These are phyloP conservation scores for Gila robusta DNA, from an alignment of 2,797 vertebrate species.

Conservation along the genomic window DNA sequence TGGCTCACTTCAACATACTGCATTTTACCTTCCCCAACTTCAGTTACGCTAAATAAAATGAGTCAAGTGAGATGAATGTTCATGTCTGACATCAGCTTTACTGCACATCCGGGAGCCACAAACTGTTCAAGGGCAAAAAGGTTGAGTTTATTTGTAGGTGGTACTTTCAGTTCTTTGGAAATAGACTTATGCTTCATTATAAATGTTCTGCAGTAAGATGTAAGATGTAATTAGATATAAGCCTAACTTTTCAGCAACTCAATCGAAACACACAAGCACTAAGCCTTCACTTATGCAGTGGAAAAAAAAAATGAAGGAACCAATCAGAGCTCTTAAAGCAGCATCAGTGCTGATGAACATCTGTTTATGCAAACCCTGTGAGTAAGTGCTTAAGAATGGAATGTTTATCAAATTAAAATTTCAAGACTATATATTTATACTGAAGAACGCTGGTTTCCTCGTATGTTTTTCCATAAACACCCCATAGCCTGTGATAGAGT, in stretches of 20 bases:
- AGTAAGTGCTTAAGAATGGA: constrained; percentile 19
- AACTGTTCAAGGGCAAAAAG: constrained; percentile 22
- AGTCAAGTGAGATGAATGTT: constrained; percentile 60
- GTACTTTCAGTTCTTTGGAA: neutral
- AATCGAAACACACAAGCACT: constrained; percentile 31
- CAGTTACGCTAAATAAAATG: constrained; percentile 41
- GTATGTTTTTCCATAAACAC: constrained; percentile 25
- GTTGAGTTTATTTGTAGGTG: constrained; percentile 2
- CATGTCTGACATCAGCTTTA: constrained; percentile 54
- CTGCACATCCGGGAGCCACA: constrained; percentile 44
- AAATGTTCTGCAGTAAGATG: constrained; percentile 10
- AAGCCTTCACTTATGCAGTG: neutral
- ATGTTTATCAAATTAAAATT: constrained; percentile 10
- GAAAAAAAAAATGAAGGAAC: constrained; percentile 12
- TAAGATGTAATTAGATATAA: constrained; percentile 19
- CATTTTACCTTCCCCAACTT: constrained; percentile 56
- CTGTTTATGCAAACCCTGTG: neutral
- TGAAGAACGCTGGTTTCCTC: neutral
- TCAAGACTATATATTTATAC: neutral
- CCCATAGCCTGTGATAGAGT: constrained; percentile 2
- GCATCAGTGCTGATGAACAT: constrained; percentile 48
- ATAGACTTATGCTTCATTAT: constrained; percentile 3
- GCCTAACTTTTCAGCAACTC: constrained; percentile 12
- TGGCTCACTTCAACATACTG: constrained; percentile 23
- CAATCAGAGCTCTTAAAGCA: constrained; percentile 20